Base-by-base conservation (phyloP, 2,888 invertebrate genomes). In the Synergus japonicus region DNA sequence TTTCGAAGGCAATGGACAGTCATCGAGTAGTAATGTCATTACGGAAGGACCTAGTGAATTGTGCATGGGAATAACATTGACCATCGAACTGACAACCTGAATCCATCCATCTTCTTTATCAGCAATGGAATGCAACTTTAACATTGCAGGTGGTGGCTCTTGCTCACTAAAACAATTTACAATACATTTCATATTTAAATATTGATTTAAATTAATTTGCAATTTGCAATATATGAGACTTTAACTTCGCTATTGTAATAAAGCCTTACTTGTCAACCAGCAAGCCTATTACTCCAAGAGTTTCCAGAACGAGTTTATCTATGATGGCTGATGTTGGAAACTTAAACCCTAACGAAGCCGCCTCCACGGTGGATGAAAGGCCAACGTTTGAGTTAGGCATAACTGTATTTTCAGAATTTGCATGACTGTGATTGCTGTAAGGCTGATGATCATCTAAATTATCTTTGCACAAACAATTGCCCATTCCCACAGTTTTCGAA, bases 51-150 rank as follows among this genome's bases (percentile, higher is more conserved):
- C 98, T 81, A 98, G 94, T 85, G 97, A 96, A 92, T 98, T 96
- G 78, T 96, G 94, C 86, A 96, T 93, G 0, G 98, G 98, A 83
- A 98, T 96, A 29, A 96, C 95, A 86, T 95, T 95, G 63, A 97
- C 95, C 94, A 98, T 95, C 9, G 97, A 97, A 81, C 95, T 94
- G 0, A 98, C 96, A 58, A 98, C 96, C 91, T 96, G 96, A 82
- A 97, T 95, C 98, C 98, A 98, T 1, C 98, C 98, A 80, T 97
- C 97, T 88, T 97, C 97, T 87, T 96, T 96, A 84, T 98, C 98
- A 63, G 98, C 98, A 82, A 98, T 96, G 82, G 95, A 94, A 89
- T 97, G 97, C 58, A 98, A 93, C 88, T 96, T 95, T 82, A 97
- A 93, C 94, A 98, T 95, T 0, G 97, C 96, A 78, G 95, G 94